phyloP scores from a whole-genome alignment of 1,140 invertebrate species.

The Formica exsecta region DNA sequence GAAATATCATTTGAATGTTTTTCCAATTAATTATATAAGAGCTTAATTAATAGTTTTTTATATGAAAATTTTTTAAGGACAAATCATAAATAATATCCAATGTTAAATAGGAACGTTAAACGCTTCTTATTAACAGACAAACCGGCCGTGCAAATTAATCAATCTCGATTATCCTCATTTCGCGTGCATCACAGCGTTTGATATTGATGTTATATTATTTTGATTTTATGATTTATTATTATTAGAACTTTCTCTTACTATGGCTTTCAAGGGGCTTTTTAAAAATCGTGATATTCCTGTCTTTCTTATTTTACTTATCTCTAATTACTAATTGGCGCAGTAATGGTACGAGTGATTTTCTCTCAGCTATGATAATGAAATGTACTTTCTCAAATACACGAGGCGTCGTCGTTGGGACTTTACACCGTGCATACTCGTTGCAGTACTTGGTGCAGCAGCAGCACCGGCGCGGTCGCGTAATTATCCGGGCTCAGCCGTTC shows the following conservation, averaged over 20 bases:
- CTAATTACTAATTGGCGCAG: constrained; percentile 5
- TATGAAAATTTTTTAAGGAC: not conserved
- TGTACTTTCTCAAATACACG: constrained; percentile 19
- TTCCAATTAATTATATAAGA: not conserved
- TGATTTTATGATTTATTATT: not conserved
- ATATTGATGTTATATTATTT: not conserved
- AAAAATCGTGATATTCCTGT: not conserved
- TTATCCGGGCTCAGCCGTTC: constrained; percentile 65
- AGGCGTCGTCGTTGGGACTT: not conserved
- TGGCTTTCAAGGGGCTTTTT: not conserved
- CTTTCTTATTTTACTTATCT: not conserved
- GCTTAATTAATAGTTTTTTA: constrained; percentile 7
- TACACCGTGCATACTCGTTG: constrained; percentile 25
- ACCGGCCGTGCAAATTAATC: not conserved
- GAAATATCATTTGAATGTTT: not conserved
- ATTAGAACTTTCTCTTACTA: not conserved
- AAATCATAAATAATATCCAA: constrained; percentile 5
- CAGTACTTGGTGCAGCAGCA: constrained; percentile 12
- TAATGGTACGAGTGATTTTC: not conserved
- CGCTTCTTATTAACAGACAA: not conserved
- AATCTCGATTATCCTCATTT: constrained; percentile 17
- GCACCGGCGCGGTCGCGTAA: constrained; percentile 60
- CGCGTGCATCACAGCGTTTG: not conserved
- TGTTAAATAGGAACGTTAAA: constrained; percentile 2
- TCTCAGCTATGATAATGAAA: constrained; percentile 8